Conservation (phyloP, 2,797 vertebrate genomes). For the Lateolabrax maculatus region DNA sequence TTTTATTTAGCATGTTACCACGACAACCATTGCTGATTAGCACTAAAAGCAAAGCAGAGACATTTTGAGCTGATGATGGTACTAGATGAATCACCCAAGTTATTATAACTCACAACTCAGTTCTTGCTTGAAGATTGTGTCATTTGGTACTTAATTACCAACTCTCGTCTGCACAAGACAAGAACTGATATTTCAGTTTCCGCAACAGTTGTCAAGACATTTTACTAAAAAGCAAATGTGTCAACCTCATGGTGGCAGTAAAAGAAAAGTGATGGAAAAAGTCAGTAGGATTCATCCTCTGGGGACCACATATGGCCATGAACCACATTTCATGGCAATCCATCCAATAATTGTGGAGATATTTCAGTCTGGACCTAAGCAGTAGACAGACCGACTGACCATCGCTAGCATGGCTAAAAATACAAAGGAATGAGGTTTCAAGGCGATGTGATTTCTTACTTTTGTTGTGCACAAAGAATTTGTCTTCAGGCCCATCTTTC, state of each 20-base stretch:
- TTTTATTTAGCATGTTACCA: neutral
- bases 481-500: constrained; percentile 96
- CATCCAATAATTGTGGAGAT: neutral
- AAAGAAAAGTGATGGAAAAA: neutral
- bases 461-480: constrained; percentile 96
- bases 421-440: neutral
- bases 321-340: neutral
- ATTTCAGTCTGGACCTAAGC: neutral
- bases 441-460: constrained; percentile 84
- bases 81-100: neutral
- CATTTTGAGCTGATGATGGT: neutral
- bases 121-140: too few relatives aligned
- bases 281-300: neutral
- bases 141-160: too few relatives aligned
- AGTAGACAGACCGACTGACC: neutral
- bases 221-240: neutral
- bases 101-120: neutral
- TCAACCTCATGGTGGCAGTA: neutral
- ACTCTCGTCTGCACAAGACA: too few relatives aligned
- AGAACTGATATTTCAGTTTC: too few relatives aligned
- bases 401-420: neutral
- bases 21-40: neutral
- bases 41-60: neutral
- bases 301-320: neutral
- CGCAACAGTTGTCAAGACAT: neutral